Evolutionary conservation across 1,140 invertebrate species (phyloP).

Genomic region (Temnothorax nylanderi): DNA sequence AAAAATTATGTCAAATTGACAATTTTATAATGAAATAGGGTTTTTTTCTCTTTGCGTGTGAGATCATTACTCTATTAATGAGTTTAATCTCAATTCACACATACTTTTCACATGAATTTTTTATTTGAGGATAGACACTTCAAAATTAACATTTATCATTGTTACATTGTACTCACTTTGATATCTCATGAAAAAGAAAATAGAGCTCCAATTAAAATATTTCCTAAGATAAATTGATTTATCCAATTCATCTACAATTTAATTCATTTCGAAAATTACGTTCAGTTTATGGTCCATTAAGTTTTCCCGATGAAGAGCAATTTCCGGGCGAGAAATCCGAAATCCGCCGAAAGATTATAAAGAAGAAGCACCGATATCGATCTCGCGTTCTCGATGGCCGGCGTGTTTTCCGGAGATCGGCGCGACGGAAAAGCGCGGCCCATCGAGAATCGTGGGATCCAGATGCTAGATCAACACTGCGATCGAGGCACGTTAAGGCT

Average conservation of each 20-base stretch:
- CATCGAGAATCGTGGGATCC: constrained; percentile 36
- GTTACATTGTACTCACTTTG: background rate
- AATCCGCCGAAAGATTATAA: constrained; percentile 28
- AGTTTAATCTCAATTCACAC: background rate
- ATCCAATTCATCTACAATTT: background rate
- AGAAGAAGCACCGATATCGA: constrained; percentile 7
- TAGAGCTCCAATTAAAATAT: background rate
- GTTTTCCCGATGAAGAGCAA: background rate
- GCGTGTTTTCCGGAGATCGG: constrained; percentile 30
- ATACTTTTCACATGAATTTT: background rate
- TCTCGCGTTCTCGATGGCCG: constrained; percentile 11
- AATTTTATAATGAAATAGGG: background rate
- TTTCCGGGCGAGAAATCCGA: constrained; percentile 12
- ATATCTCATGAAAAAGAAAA: too few relatives aligned
- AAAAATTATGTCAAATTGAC: background rate
- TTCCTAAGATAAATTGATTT: background rate
- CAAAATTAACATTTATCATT: background rate
- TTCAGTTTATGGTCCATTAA: background rate
- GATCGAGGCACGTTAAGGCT: constrained; percentile 59
- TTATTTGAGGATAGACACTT: background rate
- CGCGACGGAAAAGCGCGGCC: constrained; percentile 15
- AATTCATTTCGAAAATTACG: background rate
- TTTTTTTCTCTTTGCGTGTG: background rate
- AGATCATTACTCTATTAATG: background rate
- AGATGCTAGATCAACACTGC: constrained; percentile 24